phyloP scores from a whole-genome alignment of 2,797 vertebrate species.

The Rhyacichthys aspro region DNA sequence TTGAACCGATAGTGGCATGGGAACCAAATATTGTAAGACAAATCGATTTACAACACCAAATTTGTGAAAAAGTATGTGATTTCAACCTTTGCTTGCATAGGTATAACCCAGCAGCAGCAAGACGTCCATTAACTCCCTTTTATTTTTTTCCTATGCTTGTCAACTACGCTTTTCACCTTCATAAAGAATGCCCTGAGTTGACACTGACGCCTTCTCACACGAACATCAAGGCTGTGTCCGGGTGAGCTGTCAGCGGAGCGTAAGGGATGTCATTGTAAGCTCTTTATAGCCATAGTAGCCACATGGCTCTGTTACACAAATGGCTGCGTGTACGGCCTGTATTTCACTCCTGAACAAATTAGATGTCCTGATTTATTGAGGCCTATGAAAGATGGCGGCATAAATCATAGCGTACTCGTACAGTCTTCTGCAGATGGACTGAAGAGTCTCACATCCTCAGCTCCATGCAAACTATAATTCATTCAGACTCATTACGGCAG shows the following conservation, averaged over 20 bases:
- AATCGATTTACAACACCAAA: too few species aligned
- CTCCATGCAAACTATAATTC: conserved; percentile 54
- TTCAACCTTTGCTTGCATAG: too few species aligned
- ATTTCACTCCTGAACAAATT: conserved; percentile 71
- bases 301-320: conserved; percentile 60
- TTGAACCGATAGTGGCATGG: too few species aligned
- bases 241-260: conserved; percentile 71
- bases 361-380: conserved; percentile 77
- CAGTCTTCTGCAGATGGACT: conserved; percentile 30
- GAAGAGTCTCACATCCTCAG: conserved; percentile 46
- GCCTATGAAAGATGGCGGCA: conserved; percentile 31
- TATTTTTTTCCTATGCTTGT: conserved; percentile 41
- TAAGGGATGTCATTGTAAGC: conserved; percentile 71
- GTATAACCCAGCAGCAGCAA: conserved; percentile 59
- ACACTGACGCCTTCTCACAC: conserved; percentile 69
- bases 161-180: conserved; percentile 76
- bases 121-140: conserved; percentile 73
- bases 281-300: conserved; percentile 61
- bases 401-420: conserved; percentile 71
- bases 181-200: conserved; percentile 66
- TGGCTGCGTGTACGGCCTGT: conserved; percentile 54
- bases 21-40: too few species aligned
- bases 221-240: conserved; percentile 78
- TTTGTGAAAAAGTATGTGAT: too few species aligned
- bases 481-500: conserved; percentile 5